Evolutionary conservation across 2,797 vertebrate genomes (phyloP).

Genomic region (Thamnophis elegans): DNA sequence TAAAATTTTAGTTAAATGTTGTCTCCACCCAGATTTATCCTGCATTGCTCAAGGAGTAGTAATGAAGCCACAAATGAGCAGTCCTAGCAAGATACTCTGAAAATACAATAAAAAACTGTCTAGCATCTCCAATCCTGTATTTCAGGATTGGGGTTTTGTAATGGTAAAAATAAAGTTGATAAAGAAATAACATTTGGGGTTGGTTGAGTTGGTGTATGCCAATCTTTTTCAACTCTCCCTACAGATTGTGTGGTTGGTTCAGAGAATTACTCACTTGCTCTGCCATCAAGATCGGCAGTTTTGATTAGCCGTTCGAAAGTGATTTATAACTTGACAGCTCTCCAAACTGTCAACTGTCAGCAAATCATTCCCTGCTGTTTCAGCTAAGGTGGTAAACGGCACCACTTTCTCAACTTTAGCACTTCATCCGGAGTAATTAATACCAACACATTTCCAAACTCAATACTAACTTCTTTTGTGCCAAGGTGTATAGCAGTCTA

Average conservation of each 20-base stretch:
- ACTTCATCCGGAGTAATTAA: neutral
- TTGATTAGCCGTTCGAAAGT: neutral
- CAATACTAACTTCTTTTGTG: neutral
- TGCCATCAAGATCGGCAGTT: neutral
- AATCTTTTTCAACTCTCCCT: neutral
- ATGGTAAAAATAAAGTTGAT: neutral
- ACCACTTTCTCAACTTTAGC: neutral
- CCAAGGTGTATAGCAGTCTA: neutral
- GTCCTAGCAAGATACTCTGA: neutral
- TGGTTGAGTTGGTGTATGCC: neutral
- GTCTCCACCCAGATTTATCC: neutral
- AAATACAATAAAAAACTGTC: neutral
- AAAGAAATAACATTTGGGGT: neutral
- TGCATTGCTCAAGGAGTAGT: neutral
- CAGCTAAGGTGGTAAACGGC: neutral
- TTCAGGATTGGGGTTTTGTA: neutral
- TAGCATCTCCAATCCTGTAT: neutral
- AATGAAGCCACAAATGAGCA: neutral
- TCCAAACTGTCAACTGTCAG: neutral
- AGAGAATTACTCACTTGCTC: neutral
- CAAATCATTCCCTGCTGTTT: neutral
- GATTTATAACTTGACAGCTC: neutral
- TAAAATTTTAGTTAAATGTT: neutral
- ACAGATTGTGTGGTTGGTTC: neutral
- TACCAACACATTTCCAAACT: neutral